These are phyloP conservation scores for Drosophila oshimai DNA, from an alignment of 1,140 invertebrate genomes.

Conservation along the genomic window DNA sequence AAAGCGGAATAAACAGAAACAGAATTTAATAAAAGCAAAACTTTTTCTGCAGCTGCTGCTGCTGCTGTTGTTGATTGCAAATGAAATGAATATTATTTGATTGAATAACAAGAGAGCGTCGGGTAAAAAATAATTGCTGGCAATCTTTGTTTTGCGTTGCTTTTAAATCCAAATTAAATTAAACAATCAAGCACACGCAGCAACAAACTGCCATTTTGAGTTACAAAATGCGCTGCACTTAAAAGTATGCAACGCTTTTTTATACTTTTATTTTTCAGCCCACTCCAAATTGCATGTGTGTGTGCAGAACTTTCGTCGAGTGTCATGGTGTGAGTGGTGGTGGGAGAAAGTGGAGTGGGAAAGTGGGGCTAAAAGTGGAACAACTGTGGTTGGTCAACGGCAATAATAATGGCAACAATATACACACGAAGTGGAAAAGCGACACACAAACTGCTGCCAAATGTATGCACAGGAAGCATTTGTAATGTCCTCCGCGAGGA, in stretches of 20 bases:
- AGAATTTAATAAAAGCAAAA: slow-evolving; percentile 37
- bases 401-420: slow-evolving; percentile 54
- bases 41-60: slow-evolving; percentile 19
- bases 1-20: slow-evolving; percentile 41
- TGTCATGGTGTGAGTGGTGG: slow-evolving; percentile 8
- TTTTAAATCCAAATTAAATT: slow-evolving; percentile 77
- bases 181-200: slow-evolving; percentile 42
- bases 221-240: slow-evolving; percentile 68
- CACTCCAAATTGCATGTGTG: slow-evolving; percentile 37
- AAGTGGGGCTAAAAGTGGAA: not conserved
- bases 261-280: slow-evolving; percentile 2
- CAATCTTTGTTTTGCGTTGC: slow-evolving; percentile 60
- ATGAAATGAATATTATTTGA: slow-evolving; percentile 49
- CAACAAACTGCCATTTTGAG: slow-evolving; percentile 67
- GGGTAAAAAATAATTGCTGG: slow-evolving; percentile 40
- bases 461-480: slow-evolving; percentile 79
- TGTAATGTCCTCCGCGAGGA: slow-evolving; percentile 58
- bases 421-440: slow-evolving; percentile 7
- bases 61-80: slow-evolving; percentile 41
- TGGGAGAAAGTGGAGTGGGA: not conserved
- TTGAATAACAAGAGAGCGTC: slow-evolving; percentile 39
- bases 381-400: slow-evolving; percentile 53
- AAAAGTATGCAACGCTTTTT: slow-evolving; percentile 63
- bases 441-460: slow-evolving; percentile 55
- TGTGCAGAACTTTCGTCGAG: slow-evolving; percentile 52